Conservation (phyloP, 2,113 vertebrate genomes). For the Conger conger region DNA sequence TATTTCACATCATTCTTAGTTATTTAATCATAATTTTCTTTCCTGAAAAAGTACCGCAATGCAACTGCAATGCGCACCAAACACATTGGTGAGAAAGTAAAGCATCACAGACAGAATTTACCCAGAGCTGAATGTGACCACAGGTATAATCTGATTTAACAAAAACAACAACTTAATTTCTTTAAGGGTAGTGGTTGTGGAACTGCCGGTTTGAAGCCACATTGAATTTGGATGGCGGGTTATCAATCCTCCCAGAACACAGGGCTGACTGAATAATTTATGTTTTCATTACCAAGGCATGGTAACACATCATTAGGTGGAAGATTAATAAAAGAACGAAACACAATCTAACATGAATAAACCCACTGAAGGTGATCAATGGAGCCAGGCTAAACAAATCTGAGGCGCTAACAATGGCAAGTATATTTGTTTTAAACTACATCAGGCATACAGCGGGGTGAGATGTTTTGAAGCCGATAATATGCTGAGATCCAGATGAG, state of each 20-base stretch:
- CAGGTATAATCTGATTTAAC: not conserved
- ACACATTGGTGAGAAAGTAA: not conserved
- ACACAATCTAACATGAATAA: not conserved
- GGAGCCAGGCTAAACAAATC: not conserved
- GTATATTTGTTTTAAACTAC: not conserved
- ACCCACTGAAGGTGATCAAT: not conserved
- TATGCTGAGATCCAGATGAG: not conserved
- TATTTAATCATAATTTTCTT: not conserved
- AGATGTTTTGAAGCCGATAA: not conserved
- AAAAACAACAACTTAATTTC: not conserved
- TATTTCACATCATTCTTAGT: not conserved
- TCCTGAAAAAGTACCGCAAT: not conserved
- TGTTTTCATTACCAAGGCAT: constrained; percentile 2
- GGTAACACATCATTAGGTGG: constrained; percentile 15
- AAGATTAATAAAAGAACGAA: constrained; percentile 16
- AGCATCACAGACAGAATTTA: not conserved
- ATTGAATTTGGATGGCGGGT: not conserved
- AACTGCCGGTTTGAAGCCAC: not conserved
- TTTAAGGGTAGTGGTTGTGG: not conserved
- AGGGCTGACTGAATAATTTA: constrained; percentile 3
- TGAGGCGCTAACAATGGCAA: constrained; percentile 1
- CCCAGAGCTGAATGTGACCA: not conserved
- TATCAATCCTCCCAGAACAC: not conserved
- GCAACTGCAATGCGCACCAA: not conserved
- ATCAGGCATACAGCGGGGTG: not conserved